Conservation (phyloP, 2,888 invertebrate species). For the Mythimna albipuncta region DNA sequence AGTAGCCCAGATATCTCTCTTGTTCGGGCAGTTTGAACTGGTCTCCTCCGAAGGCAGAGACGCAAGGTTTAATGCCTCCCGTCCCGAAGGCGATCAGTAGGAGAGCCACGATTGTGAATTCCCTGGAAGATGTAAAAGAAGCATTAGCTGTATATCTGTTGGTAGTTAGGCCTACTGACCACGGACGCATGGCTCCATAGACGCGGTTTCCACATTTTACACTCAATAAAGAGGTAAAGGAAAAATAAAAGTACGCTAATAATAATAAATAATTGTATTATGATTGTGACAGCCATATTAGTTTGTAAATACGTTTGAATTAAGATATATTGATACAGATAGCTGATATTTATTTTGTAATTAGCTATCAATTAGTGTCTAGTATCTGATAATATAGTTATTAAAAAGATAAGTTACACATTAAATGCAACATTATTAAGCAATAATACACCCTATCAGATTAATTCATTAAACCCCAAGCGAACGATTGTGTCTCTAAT, state of each 20-base stretch:
- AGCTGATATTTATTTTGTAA: constrained; percentile 1
- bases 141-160: neutral
- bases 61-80: constrained; percentile 99
- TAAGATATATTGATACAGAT: constrained; percentile 9
- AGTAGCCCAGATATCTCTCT: constrained; percentile 94
- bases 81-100: constrained; percentile 96
- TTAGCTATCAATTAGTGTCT: constrained; percentile 6
- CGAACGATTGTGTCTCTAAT: too few species aligned
- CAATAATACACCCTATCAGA: neutral
- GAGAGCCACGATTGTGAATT: constrained; percentile 92
- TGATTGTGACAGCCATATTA: neutral
- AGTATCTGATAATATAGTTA: neutral
- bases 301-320: neutral
- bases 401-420: neutral
- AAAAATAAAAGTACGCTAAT: too few species aligned
- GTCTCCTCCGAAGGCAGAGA: constrained; percentile 98
- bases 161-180: too few species aligned
- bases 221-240: too few species aligned
- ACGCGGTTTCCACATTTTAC: too few species aligned
- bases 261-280: neutral
- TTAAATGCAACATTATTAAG: constrained; percentile 2
- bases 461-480: neutral
- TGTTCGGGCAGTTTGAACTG: constrained; percentile 96
- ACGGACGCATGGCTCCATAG: too few species aligned
- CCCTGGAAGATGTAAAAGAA: constrained; percentile 82